Evolutionary conservation across 2,888 invertebrate species (phyloP).

Genomic region (Cheilosia soror): DNA sequence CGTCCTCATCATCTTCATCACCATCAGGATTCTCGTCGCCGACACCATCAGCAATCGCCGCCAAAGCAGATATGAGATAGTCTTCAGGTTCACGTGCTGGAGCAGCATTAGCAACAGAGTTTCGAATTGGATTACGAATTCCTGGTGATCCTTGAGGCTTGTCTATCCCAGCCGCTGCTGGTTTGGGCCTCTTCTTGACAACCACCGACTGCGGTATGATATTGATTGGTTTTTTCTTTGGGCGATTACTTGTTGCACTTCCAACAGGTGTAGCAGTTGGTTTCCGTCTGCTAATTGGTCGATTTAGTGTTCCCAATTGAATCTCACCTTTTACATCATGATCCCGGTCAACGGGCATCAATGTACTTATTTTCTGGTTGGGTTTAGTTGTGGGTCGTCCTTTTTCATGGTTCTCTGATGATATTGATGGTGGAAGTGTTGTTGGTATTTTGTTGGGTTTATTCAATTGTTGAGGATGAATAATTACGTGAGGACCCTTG

Average conservation of each 20-base stretch:
- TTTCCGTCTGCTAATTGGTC: slow-evolving; percentile 55
- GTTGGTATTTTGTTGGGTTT: background rate
- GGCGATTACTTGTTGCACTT: slow-evolving; percentile 40
- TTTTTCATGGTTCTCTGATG: slow-evolving; percentile 15
- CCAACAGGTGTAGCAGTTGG: slow-evolving; percentile 35
- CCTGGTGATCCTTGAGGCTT: slow-evolving; percentile 30
- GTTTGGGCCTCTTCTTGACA: slow-evolving; percentile 36
- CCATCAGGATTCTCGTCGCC: slow-evolving; percentile 3
- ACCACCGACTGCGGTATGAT: slow-evolving; percentile 7
- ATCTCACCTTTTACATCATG: slow-evolving; percentile 38
- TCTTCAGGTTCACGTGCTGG: slow-evolving; percentile 39
- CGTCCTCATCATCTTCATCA: slow-evolving; percentile 7
- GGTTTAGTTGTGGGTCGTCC: slow-evolving; percentile 29
- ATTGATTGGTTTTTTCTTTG: slow-evolving; percentile 57
- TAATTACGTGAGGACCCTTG: slow-evolving; percentile 11
- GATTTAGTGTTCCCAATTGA: slow-evolving; percentile 59
- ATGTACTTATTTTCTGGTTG: slow-evolving; percentile 28
- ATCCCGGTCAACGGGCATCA: slow-evolving; percentile 28
- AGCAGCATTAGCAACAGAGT: background rate
- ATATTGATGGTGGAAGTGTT: too few relatives aligned
- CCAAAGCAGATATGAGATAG: slow-evolving; percentile 54
- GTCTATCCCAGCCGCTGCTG: slow-evolving; percentile 1
- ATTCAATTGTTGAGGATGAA: slow-evolving; percentile 10
- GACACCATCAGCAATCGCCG: slow-evolving; percentile 35
- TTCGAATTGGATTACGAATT: slow-evolving; percentile 23